phyloP scores from a whole-genome alignment of 2,797 vertebrate genomes.

The Enteromius viviparus region DNA sequence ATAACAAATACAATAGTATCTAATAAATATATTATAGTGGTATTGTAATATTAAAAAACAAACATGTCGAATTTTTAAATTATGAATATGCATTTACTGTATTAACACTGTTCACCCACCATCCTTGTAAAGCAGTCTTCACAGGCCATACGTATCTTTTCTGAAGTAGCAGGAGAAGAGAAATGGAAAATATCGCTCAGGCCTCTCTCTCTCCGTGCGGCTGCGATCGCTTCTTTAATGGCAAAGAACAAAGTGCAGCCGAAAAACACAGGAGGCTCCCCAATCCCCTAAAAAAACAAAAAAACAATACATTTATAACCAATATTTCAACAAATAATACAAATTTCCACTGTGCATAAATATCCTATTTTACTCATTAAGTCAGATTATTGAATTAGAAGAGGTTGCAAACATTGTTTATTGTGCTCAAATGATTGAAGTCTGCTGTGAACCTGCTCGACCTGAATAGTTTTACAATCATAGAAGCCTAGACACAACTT shows the following conservation, averaged over 20 bases:
- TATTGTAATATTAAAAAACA: background rate
- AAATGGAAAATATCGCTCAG: slow-evolving; percentile 64
- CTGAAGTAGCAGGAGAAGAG: slow-evolving; percentile 77
- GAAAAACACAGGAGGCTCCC: slow-evolving; percentile 80
- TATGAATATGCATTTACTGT: background rate
- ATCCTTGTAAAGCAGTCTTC: slow-evolving; percentile 77
- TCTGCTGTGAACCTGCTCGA: background rate
- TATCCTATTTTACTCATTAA: background rate
- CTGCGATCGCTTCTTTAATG: slow-evolving; percentile 75
- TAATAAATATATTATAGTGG: background rate
- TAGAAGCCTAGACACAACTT: slow-evolving; percentile 7
- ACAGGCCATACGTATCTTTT: slow-evolving; percentile 76
- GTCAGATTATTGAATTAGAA: background rate
- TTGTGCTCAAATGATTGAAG: background rate
- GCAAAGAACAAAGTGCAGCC: slow-evolving; percentile 82
- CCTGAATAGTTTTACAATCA: background rate
- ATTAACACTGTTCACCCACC: slow-evolving; percentile 60
- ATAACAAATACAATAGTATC: background rate
- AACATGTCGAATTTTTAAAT: background rate
- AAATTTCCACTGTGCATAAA: background rate
- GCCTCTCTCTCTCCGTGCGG: slow-evolving; percentile 71
- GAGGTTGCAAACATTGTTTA: background rate
- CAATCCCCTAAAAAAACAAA: slow-evolving; percentile 71
- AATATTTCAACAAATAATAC: background rate
- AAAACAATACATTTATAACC: background rate